Evolutionary conservation across 1,140 invertebrate genomes (phyloP).

Genomic region (Papilio helenus): DNA sequence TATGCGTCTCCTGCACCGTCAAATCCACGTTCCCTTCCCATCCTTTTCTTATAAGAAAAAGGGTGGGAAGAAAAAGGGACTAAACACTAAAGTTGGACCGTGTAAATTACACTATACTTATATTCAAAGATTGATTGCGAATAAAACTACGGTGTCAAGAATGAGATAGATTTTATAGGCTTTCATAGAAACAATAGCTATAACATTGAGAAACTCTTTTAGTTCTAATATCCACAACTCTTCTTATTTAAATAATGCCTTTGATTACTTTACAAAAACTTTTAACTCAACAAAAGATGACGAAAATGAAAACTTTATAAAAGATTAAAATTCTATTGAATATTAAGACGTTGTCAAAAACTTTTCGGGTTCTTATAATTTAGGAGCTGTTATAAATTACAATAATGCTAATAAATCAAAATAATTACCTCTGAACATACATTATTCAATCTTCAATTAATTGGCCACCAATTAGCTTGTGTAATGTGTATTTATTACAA

Average conservation of each 20-base stretch:
- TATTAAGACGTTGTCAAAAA: constrained; percentile 3
- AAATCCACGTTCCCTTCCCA: too few species aligned
- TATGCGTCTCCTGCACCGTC: too few species aligned
- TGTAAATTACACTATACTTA: too few species aligned
- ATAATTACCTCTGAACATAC: background rate
- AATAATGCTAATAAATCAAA: background rate
- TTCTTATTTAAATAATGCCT: background rate
- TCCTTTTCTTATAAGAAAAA: too few species aligned
- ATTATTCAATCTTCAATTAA: background rate
- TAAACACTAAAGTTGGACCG: too few species aligned
- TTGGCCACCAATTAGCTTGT: background rate
- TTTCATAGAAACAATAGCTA: background rate
- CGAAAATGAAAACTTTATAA: background rate
- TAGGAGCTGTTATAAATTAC: background rate
- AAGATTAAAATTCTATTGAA: constrained; percentile 14
- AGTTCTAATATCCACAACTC: background rate
- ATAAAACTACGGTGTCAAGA: too few species aligned
- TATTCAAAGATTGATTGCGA: too few species aligned
- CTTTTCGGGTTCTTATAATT: background rate
- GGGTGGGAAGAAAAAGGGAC: too few species aligned
- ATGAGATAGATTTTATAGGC: background rate
- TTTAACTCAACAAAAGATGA: constrained; percentile 14
- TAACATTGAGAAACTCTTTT: background rate
- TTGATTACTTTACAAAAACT: constrained; percentile 2
- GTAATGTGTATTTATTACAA: background rate